A percentile compares a stretch with the other conserved stretches of the same genome.
Evolutionary conservation across 2,888 invertebrate species (phyloP).

Genomic region (Tyria jacobaeae): DNA sequence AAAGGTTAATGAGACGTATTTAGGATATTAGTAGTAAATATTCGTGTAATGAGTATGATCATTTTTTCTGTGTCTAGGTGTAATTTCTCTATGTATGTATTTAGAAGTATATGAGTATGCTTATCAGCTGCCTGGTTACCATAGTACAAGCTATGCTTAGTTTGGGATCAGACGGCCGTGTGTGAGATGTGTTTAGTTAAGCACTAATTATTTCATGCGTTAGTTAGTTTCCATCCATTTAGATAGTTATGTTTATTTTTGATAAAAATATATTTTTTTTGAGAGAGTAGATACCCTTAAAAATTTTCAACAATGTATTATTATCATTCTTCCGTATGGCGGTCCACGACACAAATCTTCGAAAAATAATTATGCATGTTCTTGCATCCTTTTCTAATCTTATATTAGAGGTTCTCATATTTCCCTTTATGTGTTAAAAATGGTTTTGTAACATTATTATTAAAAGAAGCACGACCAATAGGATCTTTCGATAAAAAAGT

Average conservation of each 20-base stretch:
- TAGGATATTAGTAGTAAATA: neutral
- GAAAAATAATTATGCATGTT: slow-evolving; percentile 48
- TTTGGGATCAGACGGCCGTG: too few relatives aligned
- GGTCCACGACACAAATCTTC: slow-evolving; percentile 49
- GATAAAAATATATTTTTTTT: too few relatives aligned
- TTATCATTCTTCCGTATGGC: slow-evolving; percentile 60
- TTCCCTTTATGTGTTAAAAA: slow-evolving; percentile 51
- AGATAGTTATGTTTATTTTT: too few relatives aligned
- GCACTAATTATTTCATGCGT: too few relatives aligned
- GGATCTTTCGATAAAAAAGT: slow-evolving; percentile 5
- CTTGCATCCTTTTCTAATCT: slow-evolving; percentile 52
- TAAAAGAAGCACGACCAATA: slow-evolving; percentile 34
- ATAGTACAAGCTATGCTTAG: too few relatives aligned
- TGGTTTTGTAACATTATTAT: neutral
- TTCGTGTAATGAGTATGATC: too few relatives aligned
- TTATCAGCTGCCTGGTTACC: too few relatives aligned
- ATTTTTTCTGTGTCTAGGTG: too few relatives aligned
- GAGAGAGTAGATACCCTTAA: neutral
- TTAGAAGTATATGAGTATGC: too few relatives aligned
- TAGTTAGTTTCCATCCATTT: too few relatives aligned
- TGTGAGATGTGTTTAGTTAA: neutral
- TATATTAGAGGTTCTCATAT: slow-evolving; percentile 65
- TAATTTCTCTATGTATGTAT: too few relatives aligned
- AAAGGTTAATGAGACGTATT: slow-evolving; percentile 14
- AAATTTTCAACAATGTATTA: slow-evolving; percentile 1